Conservation (phyloP, 2,113 vertebrate species). For the Cyrtonyx montezumae region DNA sequence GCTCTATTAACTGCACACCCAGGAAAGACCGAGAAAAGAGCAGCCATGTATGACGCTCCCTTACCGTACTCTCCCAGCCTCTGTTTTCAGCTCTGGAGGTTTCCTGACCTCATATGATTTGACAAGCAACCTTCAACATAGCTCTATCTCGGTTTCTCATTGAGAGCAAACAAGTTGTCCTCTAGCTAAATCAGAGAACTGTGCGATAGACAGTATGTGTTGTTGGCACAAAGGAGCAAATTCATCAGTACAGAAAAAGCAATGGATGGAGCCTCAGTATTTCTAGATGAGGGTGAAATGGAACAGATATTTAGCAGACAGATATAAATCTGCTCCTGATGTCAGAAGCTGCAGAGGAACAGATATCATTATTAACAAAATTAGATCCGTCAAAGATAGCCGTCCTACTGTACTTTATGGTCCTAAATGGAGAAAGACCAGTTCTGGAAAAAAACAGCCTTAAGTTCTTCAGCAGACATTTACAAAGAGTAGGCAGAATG, state of each 20-base stretch:
- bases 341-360: neutral
- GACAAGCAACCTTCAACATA: neutral
- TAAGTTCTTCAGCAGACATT: neutral
- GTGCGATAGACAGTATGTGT: neutral
- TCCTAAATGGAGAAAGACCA: neutral
- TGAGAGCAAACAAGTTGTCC: neutral
- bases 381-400: neutral
- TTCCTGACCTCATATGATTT: neutral
- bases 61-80: neutral
- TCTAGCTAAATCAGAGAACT: neutral
- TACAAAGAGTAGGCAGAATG: neutral
- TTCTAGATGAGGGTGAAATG: neutral
- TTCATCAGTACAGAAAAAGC: neutral
- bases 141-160: neutral
- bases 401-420: neutral
- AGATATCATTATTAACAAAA: neutral
- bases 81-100: constrained; percentile 21
- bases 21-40: neutral
- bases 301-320: neutral
- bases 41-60: neutral
- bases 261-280: neutral
- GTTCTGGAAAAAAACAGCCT: neutral
- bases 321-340: neutral
- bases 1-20: neutral
- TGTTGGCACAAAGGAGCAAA: neutral